A percentile compares a stretch with the other conserved stretches of the same genome.
phyloP scores from a whole-genome alignment of 2,888 invertebrate genomes.

The Erebia epiphron region DNA sequence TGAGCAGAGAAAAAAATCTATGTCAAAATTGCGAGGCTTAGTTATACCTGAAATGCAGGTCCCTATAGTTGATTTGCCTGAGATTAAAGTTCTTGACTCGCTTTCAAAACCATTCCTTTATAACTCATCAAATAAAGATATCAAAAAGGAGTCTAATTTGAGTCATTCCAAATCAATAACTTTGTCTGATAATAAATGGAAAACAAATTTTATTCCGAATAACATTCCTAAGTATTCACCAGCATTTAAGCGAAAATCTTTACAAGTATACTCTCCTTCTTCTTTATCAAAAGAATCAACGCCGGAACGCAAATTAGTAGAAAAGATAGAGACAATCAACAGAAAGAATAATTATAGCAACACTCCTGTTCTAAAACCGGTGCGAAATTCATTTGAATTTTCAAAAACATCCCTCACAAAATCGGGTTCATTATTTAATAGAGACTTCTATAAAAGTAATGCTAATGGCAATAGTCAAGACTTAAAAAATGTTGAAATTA shows the following conservation, averaged over 20 bases:
- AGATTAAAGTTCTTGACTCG: constrained; percentile 90
- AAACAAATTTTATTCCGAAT: constrained; percentile 67
- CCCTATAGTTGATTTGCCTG: constrained; percentile 89
- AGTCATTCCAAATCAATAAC: constrained; percentile 58
- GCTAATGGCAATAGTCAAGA: constrained; percentile 57
- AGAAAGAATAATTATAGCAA: constrained; percentile 53
- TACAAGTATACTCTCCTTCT: constrained; percentile 84
- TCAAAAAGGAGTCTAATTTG: constrained; percentile 57
- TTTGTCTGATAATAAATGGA: constrained; percentile 73
- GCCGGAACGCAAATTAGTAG: constrained; percentile 69
- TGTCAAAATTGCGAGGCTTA: constrained; percentile 93
- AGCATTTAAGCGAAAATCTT: constrained; percentile 89
- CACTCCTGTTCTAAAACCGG: constrained; percentile 45
- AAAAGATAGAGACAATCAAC: constrained; percentile 58
- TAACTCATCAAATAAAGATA: constrained; percentile 61
- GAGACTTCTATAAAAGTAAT: constrained; percentile 62
- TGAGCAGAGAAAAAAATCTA: constrained; percentile 91
- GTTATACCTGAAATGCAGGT: constrained; percentile 91
- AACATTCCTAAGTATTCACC: constrained; percentile 91
- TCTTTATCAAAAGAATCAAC: constrained; percentile 76
- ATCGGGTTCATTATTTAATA: constrained; percentile 51
- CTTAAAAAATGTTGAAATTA: constrained; percentile 73
- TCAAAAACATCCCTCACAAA: constrained; percentile 44
- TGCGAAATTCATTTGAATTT: constrained; percentile 56
- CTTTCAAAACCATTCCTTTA: constrained; percentile 72